Percentiles rank a stretch among this genome's conserved stretches.
Conservation (phyloP, 2,888 invertebrate genomes). For the Falcaria lacertinaria region DNA sequence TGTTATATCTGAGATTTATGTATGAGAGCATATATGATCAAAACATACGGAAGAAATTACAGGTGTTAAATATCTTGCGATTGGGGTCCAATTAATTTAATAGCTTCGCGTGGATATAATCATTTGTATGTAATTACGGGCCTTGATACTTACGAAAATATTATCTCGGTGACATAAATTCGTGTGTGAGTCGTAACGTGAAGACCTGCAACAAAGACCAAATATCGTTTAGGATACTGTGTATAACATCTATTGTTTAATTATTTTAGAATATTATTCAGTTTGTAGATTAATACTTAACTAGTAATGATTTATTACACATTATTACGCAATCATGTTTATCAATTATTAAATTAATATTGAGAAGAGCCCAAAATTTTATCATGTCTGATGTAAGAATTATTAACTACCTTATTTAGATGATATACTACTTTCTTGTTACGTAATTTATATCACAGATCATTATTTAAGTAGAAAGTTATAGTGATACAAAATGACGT, state of each 20-base stretch:
- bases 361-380: background rate
- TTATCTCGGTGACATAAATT: constrained; percentile 72
- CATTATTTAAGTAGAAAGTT: background rate
- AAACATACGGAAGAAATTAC: constrained; percentile 1
- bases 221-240: too few species aligned
- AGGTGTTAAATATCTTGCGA: background rate
- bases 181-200: constrained; percentile 38
- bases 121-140: background rate
- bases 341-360: constrained; percentile 8
- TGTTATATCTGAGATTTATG: constrained; percentile 27
- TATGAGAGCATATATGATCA: constrained; percentile 19
- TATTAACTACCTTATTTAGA: background rate
- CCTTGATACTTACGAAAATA: constrained; percentile 44
- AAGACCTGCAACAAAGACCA: constrained; percentile 63
- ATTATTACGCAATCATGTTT: too few species aligned
- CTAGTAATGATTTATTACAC: too few species aligned
- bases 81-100: background rate
- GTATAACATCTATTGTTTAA: too few species aligned
- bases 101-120: background rate
- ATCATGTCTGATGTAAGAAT: background rate
- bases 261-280: too few species aligned
- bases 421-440: constrained; percentile 1
- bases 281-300: too few species aligned
- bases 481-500: background rate
- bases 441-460: background rate